A percentile compares a stretch with the other conserved stretches of the same genome.
These are phyloP conservation scores for Chrysotoxum bicinctum DNA, from an alignment of 2,888 invertebrate genomes.

Conservation along the genomic window DNA sequence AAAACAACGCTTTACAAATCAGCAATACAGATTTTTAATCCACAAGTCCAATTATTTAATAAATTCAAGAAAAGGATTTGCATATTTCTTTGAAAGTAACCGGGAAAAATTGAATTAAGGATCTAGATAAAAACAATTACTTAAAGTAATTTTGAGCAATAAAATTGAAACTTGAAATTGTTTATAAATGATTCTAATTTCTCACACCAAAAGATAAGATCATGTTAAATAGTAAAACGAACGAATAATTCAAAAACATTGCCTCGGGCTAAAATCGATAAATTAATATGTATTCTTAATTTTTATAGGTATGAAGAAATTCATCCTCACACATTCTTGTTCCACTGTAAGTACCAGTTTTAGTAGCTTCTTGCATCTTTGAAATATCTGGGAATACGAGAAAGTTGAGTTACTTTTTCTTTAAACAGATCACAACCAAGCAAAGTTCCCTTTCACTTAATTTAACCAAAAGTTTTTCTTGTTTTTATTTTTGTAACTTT, in stretches of 20 bases:
- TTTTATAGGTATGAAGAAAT: background rate
- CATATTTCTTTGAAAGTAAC: too few relatives aligned
- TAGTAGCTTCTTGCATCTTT: background rate
- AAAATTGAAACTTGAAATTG: too few relatives aligned
- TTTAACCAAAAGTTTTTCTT: background rate
- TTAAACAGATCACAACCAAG: background rate
- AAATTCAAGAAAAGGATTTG: too few relatives aligned
- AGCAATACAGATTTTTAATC: too few relatives aligned
- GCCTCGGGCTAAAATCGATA: background rate
- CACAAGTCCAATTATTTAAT: too few relatives aligned
- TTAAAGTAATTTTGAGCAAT: too few relatives aligned
- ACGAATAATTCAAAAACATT: background rate
- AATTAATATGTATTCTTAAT: background rate
- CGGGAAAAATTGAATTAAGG: too few relatives aligned
- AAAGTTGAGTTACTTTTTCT: conserved; percentile 13
- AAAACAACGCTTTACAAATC: too few relatives aligned
- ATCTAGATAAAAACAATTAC: too few relatives aligned
- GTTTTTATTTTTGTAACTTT: conserved; percentile 1
- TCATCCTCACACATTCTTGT: background rate
- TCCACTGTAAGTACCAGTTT: background rate
- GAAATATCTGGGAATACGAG: background rate
- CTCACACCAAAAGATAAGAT: background rate
- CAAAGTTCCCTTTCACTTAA: conserved; percentile 61
- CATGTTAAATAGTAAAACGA: background rate
- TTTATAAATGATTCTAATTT: too few relatives aligned